Base-by-base conservation (phyloP, 2,113 vertebrate genomes). In the Cardinalis cardinalis region DNA sequence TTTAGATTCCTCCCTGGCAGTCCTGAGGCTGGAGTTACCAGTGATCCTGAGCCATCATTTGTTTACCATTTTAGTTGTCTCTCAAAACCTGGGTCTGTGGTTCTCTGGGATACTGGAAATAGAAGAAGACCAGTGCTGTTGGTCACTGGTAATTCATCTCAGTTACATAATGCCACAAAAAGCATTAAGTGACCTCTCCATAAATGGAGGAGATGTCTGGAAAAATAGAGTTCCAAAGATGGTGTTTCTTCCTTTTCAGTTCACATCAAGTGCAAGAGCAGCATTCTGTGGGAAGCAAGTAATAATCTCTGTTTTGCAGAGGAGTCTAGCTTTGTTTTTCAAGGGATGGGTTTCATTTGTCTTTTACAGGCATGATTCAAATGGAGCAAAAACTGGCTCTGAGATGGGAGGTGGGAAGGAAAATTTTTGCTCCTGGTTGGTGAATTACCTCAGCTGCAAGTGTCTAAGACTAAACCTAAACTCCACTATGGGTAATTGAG, bases 31-130 rank as follows among this genome's bases (percentile, higher is more conserved):
- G 69, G 43, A 56, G 49, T 53, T 34, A 31, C 7, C 3, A 8
- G 76, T 69, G 65, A 51, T 61, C 21, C 21, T 58, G 48, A 87
- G 12, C 61, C 80, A 19, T 53, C 12, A 16, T 84, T 95, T 84
- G 43, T 58, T 93, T 75, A 20, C 14, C 10, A 18, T 89, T 95
- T 95, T 49, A 84, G 28, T 90, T 95, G 52, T 43, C 31, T 89
- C 77, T 60, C 17, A 82, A 85, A 61, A 21, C 7, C 12, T 11
- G 2, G 56, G 48, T 36, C 91, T 69, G 38, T 77, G 92, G 68
- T 78, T 51, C 36, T 73, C 48, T 91, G 48, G 51, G 52, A 76
- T 24, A 29, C 19, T 73, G 61, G 49, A 52, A 76, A 59, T 52
- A 20, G 48, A 32, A 29, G 43, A 32, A 31, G 53, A 52, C 2